These are phyloP conservation scores for Lasiurus cinereus DNA, from an alignment of 2,113 vertebrate species.

Conservation along the genomic window DNA sequence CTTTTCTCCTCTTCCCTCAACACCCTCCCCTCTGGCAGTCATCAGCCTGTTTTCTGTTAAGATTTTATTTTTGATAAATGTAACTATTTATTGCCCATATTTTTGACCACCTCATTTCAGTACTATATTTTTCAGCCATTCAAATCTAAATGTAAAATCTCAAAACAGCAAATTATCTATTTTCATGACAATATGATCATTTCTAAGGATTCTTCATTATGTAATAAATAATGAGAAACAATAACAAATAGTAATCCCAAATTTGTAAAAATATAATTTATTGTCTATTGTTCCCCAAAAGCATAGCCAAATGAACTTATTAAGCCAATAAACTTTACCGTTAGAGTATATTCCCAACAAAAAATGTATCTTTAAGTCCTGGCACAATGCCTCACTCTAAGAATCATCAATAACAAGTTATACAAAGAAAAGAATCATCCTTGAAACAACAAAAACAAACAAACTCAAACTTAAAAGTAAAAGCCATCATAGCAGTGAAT, in stretches of 20 bases:
- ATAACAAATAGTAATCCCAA: not conserved
- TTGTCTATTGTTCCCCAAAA: not conserved
- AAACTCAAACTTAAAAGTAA: not conserved
- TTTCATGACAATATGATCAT: not conserved
- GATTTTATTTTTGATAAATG: not conserved
- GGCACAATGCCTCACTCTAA: not conserved
- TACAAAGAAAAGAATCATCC: not conserved
- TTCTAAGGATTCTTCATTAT: not conserved
- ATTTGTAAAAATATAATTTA: not conserved
- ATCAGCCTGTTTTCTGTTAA: not conserved
- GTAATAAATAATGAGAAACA: not conserved
- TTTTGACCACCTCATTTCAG: not conserved
- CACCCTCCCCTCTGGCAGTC: not conserved
- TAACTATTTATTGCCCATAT: slow-evolving; percentile 24
- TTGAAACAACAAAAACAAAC: not conserved
- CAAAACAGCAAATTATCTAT: slow-evolving; percentile 18
- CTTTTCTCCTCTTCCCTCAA: not conserved
- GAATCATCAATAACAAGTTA: not conserved
- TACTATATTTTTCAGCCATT: not conserved
- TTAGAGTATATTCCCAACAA: not conserved
- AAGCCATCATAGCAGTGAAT: not conserved
- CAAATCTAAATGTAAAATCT: slow-evolving; percentile 2
- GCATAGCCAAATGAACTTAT: not conserved
- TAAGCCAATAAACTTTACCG: not conserved
- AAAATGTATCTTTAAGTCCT: not conserved